Evolutionary conservation across 1,140 invertebrate species (phyloP).

Genomic region (Drosophila nikananu): DNA sequence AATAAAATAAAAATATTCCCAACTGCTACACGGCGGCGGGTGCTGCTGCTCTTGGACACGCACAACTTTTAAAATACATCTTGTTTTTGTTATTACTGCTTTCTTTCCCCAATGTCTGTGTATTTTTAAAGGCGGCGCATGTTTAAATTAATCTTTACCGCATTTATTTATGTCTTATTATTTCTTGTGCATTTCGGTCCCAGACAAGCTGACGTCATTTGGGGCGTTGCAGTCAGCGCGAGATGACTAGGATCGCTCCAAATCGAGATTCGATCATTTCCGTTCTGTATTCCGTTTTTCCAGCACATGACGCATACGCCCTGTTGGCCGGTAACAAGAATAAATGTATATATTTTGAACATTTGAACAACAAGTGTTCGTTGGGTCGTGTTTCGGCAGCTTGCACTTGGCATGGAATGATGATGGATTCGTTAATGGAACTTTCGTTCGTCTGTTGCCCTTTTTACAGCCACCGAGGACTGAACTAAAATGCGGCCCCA

Average conservation of each 20-base stretch:
- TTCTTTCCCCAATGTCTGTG: not conserved
- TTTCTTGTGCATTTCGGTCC: conserved; percentile 26
- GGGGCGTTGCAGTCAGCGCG: conserved; percentile 36
- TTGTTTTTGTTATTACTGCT: conserved; percentile 20
- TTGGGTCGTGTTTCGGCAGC: not conserved
- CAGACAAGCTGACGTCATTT: conserved; percentile 55
- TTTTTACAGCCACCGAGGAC: conserved; percentile 45
- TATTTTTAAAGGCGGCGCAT: conserved; percentile 46
- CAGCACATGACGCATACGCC: conserved; percentile 54
- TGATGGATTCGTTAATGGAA: conserved; percentile 48
- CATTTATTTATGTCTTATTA: conserved; percentile 45
- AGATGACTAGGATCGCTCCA: conserved; percentile 5
- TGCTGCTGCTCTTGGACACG: conserved; percentile 22
- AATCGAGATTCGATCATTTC: conserved; percentile 10
- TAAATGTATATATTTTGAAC: too few species aligned
- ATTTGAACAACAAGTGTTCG: conserved; percentile 35
- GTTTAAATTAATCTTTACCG: conserved; percentile 38
- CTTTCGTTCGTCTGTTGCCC: conserved; percentile 49
- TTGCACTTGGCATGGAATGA: conserved; percentile 53
- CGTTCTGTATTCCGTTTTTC: conserved; percentile 23
- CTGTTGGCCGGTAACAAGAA: not conserved
- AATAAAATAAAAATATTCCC: conserved; percentile 34
- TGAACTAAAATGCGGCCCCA: conserved; percentile 26
- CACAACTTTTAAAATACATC: conserved; percentile 37
- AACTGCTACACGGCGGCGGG: not conserved